These are phyloP conservation scores for Vanacampus margaritifer DNA, from an alignment of 2,113 vertebrate species.

Conservation along the genomic window DNA sequence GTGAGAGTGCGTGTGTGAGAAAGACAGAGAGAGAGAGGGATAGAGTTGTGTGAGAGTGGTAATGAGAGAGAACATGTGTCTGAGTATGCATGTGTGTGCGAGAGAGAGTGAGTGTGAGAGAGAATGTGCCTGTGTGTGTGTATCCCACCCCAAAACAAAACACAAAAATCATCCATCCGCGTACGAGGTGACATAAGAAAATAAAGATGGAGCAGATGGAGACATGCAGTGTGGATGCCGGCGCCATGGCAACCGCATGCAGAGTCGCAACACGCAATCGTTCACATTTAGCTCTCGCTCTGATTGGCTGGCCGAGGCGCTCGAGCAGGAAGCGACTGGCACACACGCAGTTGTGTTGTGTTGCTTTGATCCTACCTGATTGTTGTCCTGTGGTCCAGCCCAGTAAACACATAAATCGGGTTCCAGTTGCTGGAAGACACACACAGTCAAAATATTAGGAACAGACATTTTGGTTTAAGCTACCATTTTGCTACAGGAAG, in stretches of 20 bases:
- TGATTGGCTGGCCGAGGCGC: no score
- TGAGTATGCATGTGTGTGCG: no score
- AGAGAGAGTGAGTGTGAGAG: no score
- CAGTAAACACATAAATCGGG: slow-evolving; percentile 25
- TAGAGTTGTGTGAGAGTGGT: no score
- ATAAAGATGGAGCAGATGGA: not conserved
- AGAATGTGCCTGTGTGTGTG: no score
- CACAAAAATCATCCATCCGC: not conserved
- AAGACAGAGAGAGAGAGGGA: no score
- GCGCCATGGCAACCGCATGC: slow-evolving; percentile 1
- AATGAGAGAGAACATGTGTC: no score
- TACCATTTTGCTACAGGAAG: not conserved
- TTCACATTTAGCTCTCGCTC: no score
- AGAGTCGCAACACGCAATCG: not conserved
- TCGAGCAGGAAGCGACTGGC: not conserved
- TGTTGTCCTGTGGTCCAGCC: slow-evolving; percentile 16
- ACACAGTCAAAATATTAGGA: not conserved
- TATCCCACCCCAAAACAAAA: no score
- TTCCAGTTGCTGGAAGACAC: slow-evolving; percentile 7
- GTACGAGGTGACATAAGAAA: not conserved
- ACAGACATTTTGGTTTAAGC: not conserved
- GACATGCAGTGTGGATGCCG: not conserved
- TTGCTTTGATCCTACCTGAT: slow-evolving; percentile 41
- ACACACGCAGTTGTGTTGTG: not conserved
- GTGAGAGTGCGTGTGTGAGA: no score